Percentiles rank a stretch among this genome's conserved stretches.
phyloP scores from a whole-genome alignment of 1,140 invertebrate species.

The Drosophila orena region DNA sequence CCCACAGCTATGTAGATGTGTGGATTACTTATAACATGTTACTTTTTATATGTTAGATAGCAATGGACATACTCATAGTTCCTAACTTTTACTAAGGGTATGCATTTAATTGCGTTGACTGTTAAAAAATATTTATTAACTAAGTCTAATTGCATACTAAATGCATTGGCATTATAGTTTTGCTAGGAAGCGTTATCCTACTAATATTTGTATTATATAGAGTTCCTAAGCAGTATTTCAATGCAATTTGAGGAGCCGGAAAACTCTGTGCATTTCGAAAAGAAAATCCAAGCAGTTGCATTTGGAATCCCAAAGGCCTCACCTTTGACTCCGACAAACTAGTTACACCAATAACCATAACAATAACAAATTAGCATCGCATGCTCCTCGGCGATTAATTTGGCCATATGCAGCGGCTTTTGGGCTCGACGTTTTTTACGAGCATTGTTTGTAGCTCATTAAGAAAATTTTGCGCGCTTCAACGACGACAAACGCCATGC shows the following conservation, averaged over 20 bases:
- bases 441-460: slow-evolving; percentile 77
- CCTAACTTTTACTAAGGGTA: too few relatives aligned
- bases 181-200: too few relatives aligned
- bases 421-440: slow-evolving; percentile 20
- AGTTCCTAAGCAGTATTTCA: too few relatives aligned
- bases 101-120: too few relatives aligned
- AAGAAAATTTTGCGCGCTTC: slow-evolving; percentile 76
- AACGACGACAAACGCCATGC: slow-evolving; percentile 56
- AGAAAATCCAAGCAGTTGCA: not conserved
- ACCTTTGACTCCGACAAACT: slow-evolving; percentile 36
- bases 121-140: too few relatives aligned
- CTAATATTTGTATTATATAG: too few relatives aligned
- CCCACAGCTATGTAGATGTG: not conserved
- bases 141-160: too few relatives aligned
- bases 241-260: not conserved
- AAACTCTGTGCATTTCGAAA: not conserved
- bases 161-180: too few relatives aligned
- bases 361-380: slow-evolving; percentile 77
- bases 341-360: slow-evolving; percentile 62
- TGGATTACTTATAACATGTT: not conserved
- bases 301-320: slow-evolving; percentile 6
- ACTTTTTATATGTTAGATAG: too few relatives aligned
- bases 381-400: slow-evolving; percentile 71
- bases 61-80: too few relatives aligned
- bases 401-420: slow-evolving; percentile 33